phyloP scores from a whole-genome alignment of 1,140 invertebrate species.

The Drosophila ficusphila region DNA sequence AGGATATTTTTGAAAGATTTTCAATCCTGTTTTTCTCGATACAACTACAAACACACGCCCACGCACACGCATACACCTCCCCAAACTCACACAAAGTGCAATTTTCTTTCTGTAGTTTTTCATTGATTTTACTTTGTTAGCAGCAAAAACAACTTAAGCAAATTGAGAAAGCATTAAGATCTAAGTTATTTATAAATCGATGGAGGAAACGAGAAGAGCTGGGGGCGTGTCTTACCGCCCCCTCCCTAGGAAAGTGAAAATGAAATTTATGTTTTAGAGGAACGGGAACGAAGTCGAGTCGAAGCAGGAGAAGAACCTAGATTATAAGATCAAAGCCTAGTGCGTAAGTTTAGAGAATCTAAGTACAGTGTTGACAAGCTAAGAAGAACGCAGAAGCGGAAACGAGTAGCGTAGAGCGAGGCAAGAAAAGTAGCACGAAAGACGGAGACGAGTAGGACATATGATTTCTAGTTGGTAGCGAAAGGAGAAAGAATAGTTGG shows the following conservation, averaged over 20 bases:
- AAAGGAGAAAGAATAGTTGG: conserved; percentile 45
- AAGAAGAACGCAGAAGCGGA: conserved; percentile 17
- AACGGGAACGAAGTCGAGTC: conserved; percentile 21
- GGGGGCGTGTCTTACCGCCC: conserved; percentile 5
- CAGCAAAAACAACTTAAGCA: conserved; percentile 51
- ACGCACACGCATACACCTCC: conserved; percentile 13
- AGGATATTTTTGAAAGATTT: conserved; percentile 23
- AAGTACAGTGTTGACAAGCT: conserved; percentile 62
- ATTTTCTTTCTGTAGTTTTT: conserved; percentile 56
- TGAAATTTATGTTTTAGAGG: conserved; percentile 46
- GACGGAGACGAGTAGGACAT: conserved; percentile 41
- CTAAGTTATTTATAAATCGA: conserved; percentile 60
- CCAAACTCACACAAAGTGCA: conserved; percentile 61
- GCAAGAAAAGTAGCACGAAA: conserved; percentile 21
- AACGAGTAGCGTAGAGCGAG: conserved; percentile 4
- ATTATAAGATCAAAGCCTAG: conserved; percentile 74
- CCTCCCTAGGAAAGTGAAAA: conserved; percentile 41
- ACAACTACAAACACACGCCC: neutral
- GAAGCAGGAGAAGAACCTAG: conserved; percentile 52
- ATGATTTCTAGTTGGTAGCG: conserved; percentile 68
- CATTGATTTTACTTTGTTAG: conserved; percentile 46
- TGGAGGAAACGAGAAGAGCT: conserved; percentile 6
- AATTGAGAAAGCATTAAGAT: conserved; percentile 55
- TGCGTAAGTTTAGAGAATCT: conserved; percentile 61
- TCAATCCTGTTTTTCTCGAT: conserved; percentile 20